Evolutionary conservation across 2,888 invertebrate species (phyloP).

Genomic region (Onthophagus sagittarius): DNA sequence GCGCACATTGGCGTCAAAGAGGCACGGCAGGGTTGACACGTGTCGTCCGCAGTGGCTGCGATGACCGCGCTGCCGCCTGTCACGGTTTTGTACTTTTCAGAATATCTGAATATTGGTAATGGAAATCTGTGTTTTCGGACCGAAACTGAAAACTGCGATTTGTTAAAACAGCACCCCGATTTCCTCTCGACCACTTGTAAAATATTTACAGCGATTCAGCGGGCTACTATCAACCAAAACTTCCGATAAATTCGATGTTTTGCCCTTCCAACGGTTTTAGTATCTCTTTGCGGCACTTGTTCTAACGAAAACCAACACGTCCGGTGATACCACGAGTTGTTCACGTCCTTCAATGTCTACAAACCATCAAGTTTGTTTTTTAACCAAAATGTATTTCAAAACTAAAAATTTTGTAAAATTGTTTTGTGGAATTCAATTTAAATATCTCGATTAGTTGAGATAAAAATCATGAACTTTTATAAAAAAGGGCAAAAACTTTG

Average conservation of each 20-base stretch:
- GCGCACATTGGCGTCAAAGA: not conserved
- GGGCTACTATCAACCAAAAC: not conserved
- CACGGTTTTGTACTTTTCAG: slow-evolving; percentile 14
- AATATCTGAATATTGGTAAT: slow-evolving; percentile 29
- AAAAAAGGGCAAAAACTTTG: too few relatives aligned
- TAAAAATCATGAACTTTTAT: too few relatives aligned
- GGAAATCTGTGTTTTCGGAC: slow-evolving; percentile 36
- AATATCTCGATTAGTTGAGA: too few relatives aligned
- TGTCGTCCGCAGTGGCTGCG: slow-evolving; percentile 5
- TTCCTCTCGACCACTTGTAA: not conserved
- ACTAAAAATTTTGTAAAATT: too few relatives aligned
- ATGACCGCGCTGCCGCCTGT: slow-evolving; percentile 2
- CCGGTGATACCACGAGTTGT: not conserved
- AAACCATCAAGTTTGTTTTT: not conserved
- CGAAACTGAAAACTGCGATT: slow-evolving; percentile 25
- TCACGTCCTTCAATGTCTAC: not conserved
- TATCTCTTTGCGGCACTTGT: not conserved
- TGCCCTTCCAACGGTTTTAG: not conserved
- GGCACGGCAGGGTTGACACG: slow-evolving; percentile 11
- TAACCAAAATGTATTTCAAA: too few relatives aligned
- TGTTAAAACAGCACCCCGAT: slow-evolving; percentile 16
- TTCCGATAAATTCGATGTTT: not conserved
- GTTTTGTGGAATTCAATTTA: too few relatives aligned
- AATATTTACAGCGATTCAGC: not conserved
- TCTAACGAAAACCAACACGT: not conserved